Evolutionary conservation across 2,113 vertebrate genomes (phyloP).

Genomic region (Tyto alba): DNA sequence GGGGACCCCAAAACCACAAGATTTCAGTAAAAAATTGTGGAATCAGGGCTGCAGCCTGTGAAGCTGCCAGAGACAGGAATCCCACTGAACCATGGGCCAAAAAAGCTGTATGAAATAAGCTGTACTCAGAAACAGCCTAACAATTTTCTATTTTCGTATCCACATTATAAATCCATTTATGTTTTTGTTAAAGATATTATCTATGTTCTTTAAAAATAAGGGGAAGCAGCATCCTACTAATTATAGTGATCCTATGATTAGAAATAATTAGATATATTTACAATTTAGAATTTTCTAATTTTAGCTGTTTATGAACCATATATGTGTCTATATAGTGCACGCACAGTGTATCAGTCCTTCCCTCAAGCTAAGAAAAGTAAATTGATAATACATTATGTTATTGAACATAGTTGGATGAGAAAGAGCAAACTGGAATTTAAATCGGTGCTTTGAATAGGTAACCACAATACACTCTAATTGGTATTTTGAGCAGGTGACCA

Average conservation of each 20-base stretch:
- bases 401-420: neutral
- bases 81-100: neutral
- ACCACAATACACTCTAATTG: neutral
- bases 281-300: neutral
- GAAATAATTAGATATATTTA: slow-evolving; percentile 25
- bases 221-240: neutral
- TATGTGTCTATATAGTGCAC: neutral
- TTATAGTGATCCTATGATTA: slow-evolving; percentile 38
- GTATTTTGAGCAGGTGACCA: neutral
- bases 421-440: neutral
- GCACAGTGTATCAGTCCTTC: slow-evolving; percentile 1
- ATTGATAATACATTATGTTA: neutral
- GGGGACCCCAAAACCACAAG: neutral
- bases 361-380: neutral
- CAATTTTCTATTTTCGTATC: neutral
- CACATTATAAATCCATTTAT: neutral
- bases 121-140: neutral
- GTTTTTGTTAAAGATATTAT: neutral
- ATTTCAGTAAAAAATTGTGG: neutral
- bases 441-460: neutral
- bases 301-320: slow-evolving; percentile 7
- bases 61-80: neutral
- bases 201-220: slow-evolving; percentile 13
- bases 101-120: neutral
- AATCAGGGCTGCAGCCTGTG: neutral